These are phyloP conservation scores for Pachycephala philippinensis DNA, from an alignment of 2,113 vertebrate genomes.

Conservation along the genomic window DNA sequence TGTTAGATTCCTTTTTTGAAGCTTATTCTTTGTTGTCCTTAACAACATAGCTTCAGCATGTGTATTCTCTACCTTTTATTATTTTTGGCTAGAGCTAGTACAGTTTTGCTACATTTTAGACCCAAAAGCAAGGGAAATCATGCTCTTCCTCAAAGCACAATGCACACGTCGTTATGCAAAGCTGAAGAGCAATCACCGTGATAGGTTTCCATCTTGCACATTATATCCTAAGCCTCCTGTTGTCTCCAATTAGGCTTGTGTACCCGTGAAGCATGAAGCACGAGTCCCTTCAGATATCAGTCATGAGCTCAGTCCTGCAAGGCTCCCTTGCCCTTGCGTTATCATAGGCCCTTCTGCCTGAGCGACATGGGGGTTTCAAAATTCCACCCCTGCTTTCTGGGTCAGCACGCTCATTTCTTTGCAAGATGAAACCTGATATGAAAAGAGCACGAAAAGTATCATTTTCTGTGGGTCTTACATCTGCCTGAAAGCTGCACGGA, in stretches of 20 bases:
- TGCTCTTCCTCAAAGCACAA: not conserved
- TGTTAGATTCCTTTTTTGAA: not conserved
- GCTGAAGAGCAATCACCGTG: not conserved
- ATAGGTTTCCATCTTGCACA: not conserved
- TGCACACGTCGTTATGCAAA: not conserved
- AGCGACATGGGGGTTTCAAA: not conserved
- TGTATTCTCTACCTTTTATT: not conserved
- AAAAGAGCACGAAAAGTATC: not conserved
- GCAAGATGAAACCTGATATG: not conserved
- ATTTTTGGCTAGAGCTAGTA: not conserved
- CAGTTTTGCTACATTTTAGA: not conserved
- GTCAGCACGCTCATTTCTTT: not conserved
- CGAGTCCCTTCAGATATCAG: not conserved
- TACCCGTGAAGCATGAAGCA: not conserved
- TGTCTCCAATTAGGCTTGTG: not conserved
- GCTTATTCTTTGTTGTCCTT: not conserved
- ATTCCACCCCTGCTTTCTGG: not conserved
- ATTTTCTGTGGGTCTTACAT: not conserved
- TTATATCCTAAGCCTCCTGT: not conserved
- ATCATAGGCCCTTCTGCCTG: not conserved
- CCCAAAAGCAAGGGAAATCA: not conserved
- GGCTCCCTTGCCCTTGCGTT: not conserved
- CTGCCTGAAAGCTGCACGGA: not conserved
- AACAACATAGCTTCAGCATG: not conserved
- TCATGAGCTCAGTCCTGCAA: not conserved